phyloP scores from a whole-genome alignment of 2,113 vertebrate species.

The Phoxinus phoxinus region DNA sequence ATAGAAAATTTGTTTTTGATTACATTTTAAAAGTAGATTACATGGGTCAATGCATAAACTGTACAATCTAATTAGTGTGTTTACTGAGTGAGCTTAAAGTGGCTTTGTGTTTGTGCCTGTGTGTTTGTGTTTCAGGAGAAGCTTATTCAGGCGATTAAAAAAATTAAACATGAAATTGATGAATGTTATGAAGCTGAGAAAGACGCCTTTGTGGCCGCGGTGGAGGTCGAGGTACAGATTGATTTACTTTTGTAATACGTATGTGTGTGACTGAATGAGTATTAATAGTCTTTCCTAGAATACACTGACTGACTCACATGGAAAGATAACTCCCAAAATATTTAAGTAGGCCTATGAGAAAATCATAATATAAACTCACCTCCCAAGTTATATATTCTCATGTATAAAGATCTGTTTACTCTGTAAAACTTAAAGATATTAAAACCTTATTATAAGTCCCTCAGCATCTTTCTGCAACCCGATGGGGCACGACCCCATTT shows the following conservation, averaged over 20 bases:
- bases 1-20: not conserved
- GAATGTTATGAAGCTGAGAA: conserved; percentile 75
- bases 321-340: not conserved
- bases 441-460: not conserved
- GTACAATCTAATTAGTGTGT: not conserved
- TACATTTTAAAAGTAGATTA: not conserved
- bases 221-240: conserved; percentile 70
- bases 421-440: no score
- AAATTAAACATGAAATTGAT: conserved; percentile 76
- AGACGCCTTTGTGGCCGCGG: conserved; percentile 65
- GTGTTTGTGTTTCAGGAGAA: conserved; percentile 68
- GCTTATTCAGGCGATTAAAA: conserved; percentile 77
- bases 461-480: not conserved
- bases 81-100: not conserved
- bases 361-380: not conserved
- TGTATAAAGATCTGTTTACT: no score
- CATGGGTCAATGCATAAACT: not conserved
- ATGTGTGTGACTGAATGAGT: not conserved
- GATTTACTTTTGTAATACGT: conserved; percentile 43
- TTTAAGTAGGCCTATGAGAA: no score
- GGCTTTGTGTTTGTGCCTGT: not conserved
- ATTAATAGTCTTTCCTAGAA: not conserved
- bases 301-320: not conserved
- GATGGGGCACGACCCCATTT: no score
- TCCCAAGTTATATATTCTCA: no score